Evolutionary conservation across 2,888 invertebrate genomes (phyloP), one percentile per base, ranked within the genome.

Genomic region (Cyrtodaria siliqua): DNA sequence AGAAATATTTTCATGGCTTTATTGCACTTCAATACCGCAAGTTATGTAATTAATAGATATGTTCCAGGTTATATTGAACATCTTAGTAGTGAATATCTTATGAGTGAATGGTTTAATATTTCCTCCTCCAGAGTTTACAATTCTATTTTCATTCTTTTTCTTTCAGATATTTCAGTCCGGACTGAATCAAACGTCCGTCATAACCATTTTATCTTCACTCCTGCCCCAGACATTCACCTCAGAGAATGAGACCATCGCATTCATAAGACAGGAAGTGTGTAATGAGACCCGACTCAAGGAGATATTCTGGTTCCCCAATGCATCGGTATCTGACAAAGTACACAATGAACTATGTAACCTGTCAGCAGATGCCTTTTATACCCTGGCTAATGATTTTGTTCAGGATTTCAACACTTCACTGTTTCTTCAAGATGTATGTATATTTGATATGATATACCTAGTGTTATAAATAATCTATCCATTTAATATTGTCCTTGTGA

Each of bases 341-440:
- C 80, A 87, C 60, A 63, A 50, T 3, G 84, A 87, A 57, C 50
- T 88, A 23, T 88, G 88, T 76, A 79, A 76, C 40, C 64, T 88
- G 24, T 83, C 81, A 12, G 27, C 69, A 1, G 56, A 60, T 1
- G 61, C 87, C 56, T 73, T 77, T n/a, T 60, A 66, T 16, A 44
- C 57, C 18, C 73, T 88, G 16, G 67, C 66, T 29, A 62, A 82
- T 38, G 85, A 83, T 38, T 81, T 85, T 52, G 55, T 56, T 1
- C 59, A 60, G 9, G 74, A 73, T 14, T 71, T 84, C 57, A 66
- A 84, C 42, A 6, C 27, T 2, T 42, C 53, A 8, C 55, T 59
- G 16, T 69, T 83, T 29, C 8, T 69, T 23, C 42, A 50, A 24
- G 81, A 86, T 82, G 88, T 87, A 71, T 53, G 74, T 55, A 44